Evolutionary conservation across 2,113 vertebrate species (phyloP), one percentile per base, ranked within the genome.

Genomic region (Okapia johnstoni): DNA sequence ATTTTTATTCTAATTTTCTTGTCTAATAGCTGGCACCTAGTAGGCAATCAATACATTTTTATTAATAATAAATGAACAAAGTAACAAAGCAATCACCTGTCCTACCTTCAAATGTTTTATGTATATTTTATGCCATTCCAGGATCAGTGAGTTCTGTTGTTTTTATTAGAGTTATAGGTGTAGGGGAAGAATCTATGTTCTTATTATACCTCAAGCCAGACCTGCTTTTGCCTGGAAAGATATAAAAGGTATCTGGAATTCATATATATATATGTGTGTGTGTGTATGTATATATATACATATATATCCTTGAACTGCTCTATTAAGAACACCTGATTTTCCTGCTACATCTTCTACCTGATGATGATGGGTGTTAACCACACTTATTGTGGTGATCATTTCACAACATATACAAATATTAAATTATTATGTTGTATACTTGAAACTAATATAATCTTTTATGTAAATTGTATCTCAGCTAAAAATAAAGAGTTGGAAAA

Each of bases 1-100:
- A 86, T 76, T 92, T 95, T 76, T 66, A 83, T 81, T 66, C 2
- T 3, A 89, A 7, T 43, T 58, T 12, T 0, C 12, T 85, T 50
- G 50, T 80, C 1, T 84, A 70, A 21, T 54, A 83, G 7, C 15
- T 87, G n/a, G 21, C 2, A 81, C 6, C 17, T 21, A 66, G 54
- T 48, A 92, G 66, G 15, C 33, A 92, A 63, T 66, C 7, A 48
- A 70, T 48, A n/a, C 19, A 26, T 36, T 61, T 96, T 43, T 61
- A 85, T 76, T 73, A 54, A 76, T 43, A 89, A 63, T 77, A 17
- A 89, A 76, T 80, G 16, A 83, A 60, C 3, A 80, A 84, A 76
- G 77, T 14, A 81, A 26, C 52, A 83, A 83, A 55, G 80, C 7
- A 54, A 25, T 93, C 60, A 14, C 26, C 17, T 85, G 11, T 0